Percentiles rank a stretch among this genome's conserved stretches.
phyloP scores from a whole-genome alignment of 2,113 vertebrate species.

The Stegastes partitus region DNA sequence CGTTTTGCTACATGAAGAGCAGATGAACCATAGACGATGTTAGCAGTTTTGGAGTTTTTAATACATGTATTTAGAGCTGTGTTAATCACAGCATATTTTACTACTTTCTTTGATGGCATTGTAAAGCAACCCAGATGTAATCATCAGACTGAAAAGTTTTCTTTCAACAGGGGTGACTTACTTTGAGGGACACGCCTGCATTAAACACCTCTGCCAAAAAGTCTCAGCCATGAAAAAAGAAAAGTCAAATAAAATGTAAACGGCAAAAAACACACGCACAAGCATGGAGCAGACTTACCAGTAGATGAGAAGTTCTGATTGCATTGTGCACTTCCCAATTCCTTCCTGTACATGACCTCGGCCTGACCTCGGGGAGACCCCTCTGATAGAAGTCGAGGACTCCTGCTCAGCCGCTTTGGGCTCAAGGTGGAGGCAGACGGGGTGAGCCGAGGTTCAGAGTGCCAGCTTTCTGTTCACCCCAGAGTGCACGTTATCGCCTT shows the following conservation, averaged over 20 bases:
- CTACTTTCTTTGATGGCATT: conserved; percentile 11
- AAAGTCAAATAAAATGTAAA: conserved; percentile 55
- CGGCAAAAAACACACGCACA: conserved; percentile 22
- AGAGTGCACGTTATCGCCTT: conserved; percentile 84
- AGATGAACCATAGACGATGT: conserved; percentile 10
- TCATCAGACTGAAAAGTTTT: conserved; percentile 31
- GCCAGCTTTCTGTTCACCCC: conserved; percentile 79
- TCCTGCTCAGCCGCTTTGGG: conserved; percentile 80
- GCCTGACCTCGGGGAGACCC: conserved; percentile 86
- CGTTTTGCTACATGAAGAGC: conserved; percentile 3
- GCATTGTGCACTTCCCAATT: conserved; percentile 85
- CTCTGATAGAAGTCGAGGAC: conserved; percentile 87
- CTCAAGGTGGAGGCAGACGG: conserved; percentile 44
- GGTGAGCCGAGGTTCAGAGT: conserved; percentile 74
- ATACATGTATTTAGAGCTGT: not conserved
- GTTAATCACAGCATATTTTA: conserved; percentile 21
- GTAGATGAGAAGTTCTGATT: conserved; percentile 87
- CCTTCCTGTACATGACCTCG: conserved; percentile 89
- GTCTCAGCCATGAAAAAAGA: conserved; percentile 52
- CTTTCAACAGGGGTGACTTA: conserved; percentile 72
- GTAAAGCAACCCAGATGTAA: conserved; percentile 49
- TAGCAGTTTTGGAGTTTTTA: no score
- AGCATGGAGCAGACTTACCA: conserved; percentile 73
- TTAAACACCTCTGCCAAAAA: conserved; percentile 38
- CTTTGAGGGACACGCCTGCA: conserved; percentile 64